Evolutionary conservation across 2,797 vertebrate species (phyloP), one percentile per base, ranked within the genome.

Genomic region (Ispidina picta): DNA sequence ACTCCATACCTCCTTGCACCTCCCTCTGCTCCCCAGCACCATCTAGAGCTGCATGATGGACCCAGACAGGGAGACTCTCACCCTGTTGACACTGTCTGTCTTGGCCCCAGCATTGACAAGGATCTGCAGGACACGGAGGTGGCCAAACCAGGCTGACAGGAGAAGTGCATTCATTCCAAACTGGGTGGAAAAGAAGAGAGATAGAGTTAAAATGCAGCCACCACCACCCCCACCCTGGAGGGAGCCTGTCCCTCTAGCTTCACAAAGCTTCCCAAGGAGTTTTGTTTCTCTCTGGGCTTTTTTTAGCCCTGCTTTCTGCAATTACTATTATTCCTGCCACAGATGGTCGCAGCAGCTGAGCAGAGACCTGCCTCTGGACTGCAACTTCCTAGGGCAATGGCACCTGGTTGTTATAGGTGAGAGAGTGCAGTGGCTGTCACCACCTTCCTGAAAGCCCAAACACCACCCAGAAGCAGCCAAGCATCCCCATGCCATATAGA

Each of bases 101-200:
- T 98, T 98, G 35, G 99, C 98, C 81, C 99, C 99, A 10, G 98
- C 97, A 21, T 98, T 98, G 72, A 99, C 97, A 3, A 99, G 97
- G 35, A 98, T 96, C 97, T 99, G 98, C 68, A 99, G 96, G 89
- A 99, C 70, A 10, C 68, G 97, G 9, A 98, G 97, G 91, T 99
- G 98, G 68, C 98, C 98, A 4, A 99, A 99, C 99, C 99, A 99
- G 76, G 98, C 98, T 4, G 98, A 98, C 75, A 99, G 96, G 33
- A 99, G 98, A 76, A 99, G 96, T 0, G 98, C 98, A 1, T 98
- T 99, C 99, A 99, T 99, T 51, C 99, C 99, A 95, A 99, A 99
- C 99, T 99, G 86, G 43, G 87, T 18, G 33, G 90, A 85, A 89
- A 89, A 80, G 72, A 84, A 81, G 37, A n/a, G 9, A 89, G 20